A percentile compares a stretch with the other conserved stretches of the same genome.
These are phyloP conservation scores for Phycodurus eques DNA, from an alignment of 2,113 vertebrate genomes.

Conservation along the genomic window DNA sequence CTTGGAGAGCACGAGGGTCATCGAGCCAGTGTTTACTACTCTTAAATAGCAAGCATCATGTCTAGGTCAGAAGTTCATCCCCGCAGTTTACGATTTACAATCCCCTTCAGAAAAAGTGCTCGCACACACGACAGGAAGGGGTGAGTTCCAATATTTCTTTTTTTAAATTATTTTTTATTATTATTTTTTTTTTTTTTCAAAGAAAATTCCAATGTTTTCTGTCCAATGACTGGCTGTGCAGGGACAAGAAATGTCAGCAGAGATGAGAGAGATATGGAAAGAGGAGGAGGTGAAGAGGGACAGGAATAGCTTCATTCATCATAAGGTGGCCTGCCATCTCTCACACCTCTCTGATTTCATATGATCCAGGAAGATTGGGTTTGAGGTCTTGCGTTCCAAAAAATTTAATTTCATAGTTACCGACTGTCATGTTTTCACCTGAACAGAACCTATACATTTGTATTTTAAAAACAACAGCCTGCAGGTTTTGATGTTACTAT, in stretches of 20 bases:
- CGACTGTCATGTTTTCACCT: conserved; percentile 39
- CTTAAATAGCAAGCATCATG: conserved; percentile 44
- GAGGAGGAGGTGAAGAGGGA: conserved; percentile 48
- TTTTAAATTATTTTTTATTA: too few species aligned
- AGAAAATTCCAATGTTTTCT: conserved; percentile 45
- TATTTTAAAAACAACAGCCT: conserved; percentile 18
- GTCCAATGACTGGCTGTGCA: conserved; percentile 44
- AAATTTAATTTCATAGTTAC: conserved; percentile 57
- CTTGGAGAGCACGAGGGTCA: conserved; percentile 22
- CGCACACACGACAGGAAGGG: conserved; percentile 22
- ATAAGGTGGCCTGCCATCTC: conserved; percentile 55
- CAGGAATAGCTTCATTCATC: conserved; percentile 69
- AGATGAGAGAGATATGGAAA: conserved; percentile 40
- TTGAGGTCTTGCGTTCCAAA: conserved; percentile 52
- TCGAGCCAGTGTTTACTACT: conserved; percentile 45
- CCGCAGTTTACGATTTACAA: conserved; percentile 54
- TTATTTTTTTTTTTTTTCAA: conserved; percentile 14
- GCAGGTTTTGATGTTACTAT: not conserved
- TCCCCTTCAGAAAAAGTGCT: conserved; percentile 35
- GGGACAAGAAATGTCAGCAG: conserved; percentile 51
- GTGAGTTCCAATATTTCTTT: conserved; percentile 30
- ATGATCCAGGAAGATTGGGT: conserved; percentile 65
- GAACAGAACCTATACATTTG: conserved; percentile 35
- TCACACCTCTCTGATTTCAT: conserved; percentile 60
- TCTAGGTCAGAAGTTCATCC: conserved; percentile 28